Percentiles rank a stretch among this genome's conserved stretches.
phyloP scores from a whole-genome alignment of 2,888 invertebrate genomes.

The Cepaea hortensis region DNA sequence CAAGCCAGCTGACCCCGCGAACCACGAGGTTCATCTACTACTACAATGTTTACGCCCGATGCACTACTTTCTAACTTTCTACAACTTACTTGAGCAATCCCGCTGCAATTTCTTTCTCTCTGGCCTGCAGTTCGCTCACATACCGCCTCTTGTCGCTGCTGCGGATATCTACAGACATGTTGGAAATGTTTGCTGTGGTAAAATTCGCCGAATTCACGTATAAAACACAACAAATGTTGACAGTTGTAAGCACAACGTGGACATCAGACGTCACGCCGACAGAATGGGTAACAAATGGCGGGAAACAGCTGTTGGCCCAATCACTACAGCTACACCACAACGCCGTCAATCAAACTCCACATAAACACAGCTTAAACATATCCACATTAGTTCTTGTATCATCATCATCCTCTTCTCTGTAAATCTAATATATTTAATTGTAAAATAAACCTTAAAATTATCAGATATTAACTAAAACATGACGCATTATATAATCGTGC shows the following conservation, averaged over 20 bases:
- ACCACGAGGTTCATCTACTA: slow-evolving; percentile 57
- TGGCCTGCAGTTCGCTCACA: slow-evolving; percentile 34
- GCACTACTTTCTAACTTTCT: slow-evolving; percentile 66
- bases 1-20: no score
- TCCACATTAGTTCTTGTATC: background rate
- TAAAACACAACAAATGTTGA: slow-evolving; percentile 49
- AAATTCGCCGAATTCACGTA: background rate
- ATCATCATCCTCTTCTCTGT: background rate
- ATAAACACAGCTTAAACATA: background rate
- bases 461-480: slow-evolving; percentile 51
- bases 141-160: slow-evolving; percentile 59
- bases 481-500: slow-evolving; percentile 59
- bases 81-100: slow-evolving; percentile 70
- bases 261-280: slow-evolving; percentile 56
- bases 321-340: slow-evolving; percentile 58
- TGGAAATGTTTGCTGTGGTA: slow-evolving; percentile 30
- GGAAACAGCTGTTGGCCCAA: slow-evolving; percentile 72
- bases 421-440: background rate
- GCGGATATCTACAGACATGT: slow-evolving; percentile 62
- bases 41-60: slow-evolving; percentile 69
- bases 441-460: background rate
- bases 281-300: slow-evolving; percentile 76
- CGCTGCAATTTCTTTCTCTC: slow-evolving; percentile 66
- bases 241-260: slow-evolving; percentile 56
- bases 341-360: background rate